phyloP scores from a whole-genome alignment of 2,888 invertebrate species.

The Cheilosia pagana region DNA sequence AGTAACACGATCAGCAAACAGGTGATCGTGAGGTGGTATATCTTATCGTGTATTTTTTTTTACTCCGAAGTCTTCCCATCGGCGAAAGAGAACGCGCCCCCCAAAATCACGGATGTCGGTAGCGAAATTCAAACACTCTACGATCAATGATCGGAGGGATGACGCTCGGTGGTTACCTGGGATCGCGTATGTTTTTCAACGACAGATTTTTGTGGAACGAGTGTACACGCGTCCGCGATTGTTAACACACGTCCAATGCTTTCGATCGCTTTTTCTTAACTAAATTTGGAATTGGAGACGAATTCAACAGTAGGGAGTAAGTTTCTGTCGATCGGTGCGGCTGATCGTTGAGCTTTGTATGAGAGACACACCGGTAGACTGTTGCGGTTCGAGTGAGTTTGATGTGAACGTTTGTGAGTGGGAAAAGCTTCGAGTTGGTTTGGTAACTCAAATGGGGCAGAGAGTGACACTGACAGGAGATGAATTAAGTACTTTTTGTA shows the following conservation, averaged over 20 bases:
- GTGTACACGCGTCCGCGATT: conserved; percentile 57
- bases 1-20: conserved; percentile 65
- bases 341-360: conserved; percentile 52
- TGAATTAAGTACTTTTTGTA: too few species aligned
- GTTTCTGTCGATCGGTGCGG: conserved; percentile 41
- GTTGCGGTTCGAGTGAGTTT: conserved; percentile 24
- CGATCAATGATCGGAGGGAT: conserved; percentile 24
- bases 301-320: conserved; percentile 43
- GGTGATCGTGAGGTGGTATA: conserved; percentile 66
- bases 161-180: conserved; percentile 47
- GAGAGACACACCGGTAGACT: conserved; percentile 5
- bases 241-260: conserved; percentile 61
- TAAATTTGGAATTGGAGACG: conserved; percentile 63
- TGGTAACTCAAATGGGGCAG: conserved; percentile 9
- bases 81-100: conserved; percentile 48
- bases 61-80: conserved; percentile 7
- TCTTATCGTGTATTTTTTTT: conserved; percentile 46
- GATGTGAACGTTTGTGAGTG: conserved; percentile 24
- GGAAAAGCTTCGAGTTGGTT: conserved; percentile 18
- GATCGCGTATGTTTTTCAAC: conserved; percentile 42
- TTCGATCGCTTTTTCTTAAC: conserved; percentile 68
- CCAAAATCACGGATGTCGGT: conserved; percentile 38
- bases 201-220: conserved; percentile 21
- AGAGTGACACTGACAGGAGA: too few species aligned
- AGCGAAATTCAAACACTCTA: conserved; percentile 18